Evolutionary conservation across 2,888 invertebrate species (phyloP), one percentile per base, ranked within the genome.

Genomic region (Emesis russula): DNA sequence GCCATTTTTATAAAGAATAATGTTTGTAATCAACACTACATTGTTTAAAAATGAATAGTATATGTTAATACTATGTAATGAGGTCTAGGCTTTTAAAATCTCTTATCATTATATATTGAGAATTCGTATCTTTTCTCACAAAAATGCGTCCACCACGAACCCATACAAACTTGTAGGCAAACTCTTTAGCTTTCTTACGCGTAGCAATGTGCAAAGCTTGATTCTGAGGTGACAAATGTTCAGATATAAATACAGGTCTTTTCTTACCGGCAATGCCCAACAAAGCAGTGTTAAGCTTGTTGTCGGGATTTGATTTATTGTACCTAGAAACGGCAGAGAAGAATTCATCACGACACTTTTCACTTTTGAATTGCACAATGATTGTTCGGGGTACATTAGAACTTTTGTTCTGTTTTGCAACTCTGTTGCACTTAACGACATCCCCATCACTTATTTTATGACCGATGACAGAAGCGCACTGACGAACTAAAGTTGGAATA

Each of bases 331-430:
- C 53, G 15, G 33, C 75, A 48, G 75, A 75, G 13, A 31, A 75
- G 3, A 48, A 75, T 48, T 75, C 25, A 5, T 75, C 75, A 4
- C 75, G 48, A 11, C 31, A 44, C 25, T n/a, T 75, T 44, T 48
- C 41, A 25, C 13, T 18, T 41, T 41, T 38, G 38, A 74, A 74
- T 18, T 74, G 18, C 25, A 74, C 74, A 3, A 48, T 11, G 11
- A 74, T 44, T 11, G 25, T 48, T 38, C 74, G 75, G 25, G 75
- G 31, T 25, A 9, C 9, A 6, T 48, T 48, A 25, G 48, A 48
- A 13, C 25, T 33, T 31, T 75, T 75, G 48, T 75, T 75, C 11
- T 48, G 18, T 48, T 75, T 75, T 7, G 74, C 11, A 31, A 48
- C 53, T 48, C 75, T 53, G 9, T 44, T 53, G 13, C 48, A 74